Percentiles rank a stretch among this genome's conserved stretches.
phyloP scores from a whole-genome alignment of 2,797 vertebrate species.

The Sebastes vulpes region DNA sequence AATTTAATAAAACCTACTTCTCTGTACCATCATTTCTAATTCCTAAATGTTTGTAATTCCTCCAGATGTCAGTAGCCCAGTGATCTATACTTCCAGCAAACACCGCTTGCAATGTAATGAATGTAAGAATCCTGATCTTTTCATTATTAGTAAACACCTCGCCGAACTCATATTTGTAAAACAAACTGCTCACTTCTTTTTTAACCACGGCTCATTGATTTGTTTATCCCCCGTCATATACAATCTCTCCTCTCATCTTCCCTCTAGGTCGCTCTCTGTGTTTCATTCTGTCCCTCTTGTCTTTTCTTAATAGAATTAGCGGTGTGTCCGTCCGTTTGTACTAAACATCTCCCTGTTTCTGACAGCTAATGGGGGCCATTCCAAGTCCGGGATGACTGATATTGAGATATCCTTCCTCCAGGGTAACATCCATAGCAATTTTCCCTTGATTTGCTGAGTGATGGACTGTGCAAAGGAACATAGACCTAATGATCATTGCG shows the following conservation, averaged over 20 bases:
- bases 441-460: constrained; percentile 77
- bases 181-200: not conserved
- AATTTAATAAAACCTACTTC: not conserved
- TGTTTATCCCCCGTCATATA: not conserved
- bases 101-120: no score
- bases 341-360: constrained; percentile 57
- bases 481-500: constrained; percentile 75
- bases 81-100: not conserved
- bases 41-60: not conserved
- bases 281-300: constrained; percentile 44
- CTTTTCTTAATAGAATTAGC: constrained; percentile 65
- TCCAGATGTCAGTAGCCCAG: not conserved
- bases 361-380: constrained; percentile 73
- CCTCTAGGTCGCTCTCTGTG: not conserved
- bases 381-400: constrained; percentile 69
- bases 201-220: not conserved
- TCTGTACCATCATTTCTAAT: not conserved
- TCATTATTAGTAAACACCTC: not conserved
- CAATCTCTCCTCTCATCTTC: not conserved
- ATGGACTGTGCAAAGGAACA: constrained; percentile 72
- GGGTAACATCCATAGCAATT: constrained; percentile 78
- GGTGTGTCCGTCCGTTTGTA: constrained; percentile 48
- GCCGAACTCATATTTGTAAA: not conserved
- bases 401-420: constrained; percentile 71
- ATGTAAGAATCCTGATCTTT: not conserved